phyloP scores from a whole-genome alignment of 2,888 invertebrate species.

The Acleris cristana region DNA sequence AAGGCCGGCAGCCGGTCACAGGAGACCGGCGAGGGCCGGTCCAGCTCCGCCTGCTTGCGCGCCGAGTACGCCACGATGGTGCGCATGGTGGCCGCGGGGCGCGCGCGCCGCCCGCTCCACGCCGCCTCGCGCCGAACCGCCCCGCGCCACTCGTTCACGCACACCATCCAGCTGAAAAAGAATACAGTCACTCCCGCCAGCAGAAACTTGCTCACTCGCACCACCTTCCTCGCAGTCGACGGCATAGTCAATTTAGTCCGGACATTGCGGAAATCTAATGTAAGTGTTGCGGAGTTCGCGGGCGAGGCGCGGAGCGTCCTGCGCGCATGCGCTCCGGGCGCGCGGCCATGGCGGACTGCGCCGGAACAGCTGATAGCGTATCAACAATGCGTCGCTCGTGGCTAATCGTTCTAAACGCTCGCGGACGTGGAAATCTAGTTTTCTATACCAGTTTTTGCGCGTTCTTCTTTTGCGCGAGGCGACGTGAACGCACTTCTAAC shows the following conservation, averaged over 20 bases:
- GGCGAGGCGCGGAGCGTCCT: conserved; percentile 51
- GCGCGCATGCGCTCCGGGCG: conserved; percentile 75
- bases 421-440: conserved; percentile 77
- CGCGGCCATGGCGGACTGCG: conserved; percentile 79
- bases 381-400: conserved; percentile 76
- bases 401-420: conserved; percentile 77
- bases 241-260: conserved; percentile 52
- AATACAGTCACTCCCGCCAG: conserved; percentile 71
- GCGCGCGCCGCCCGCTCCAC: conserved; percentile 39
- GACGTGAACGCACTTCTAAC: conserved; percentile 58
- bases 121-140: conserved; percentile 58
- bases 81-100: conserved; percentile 69
- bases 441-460: conserved; percentile 70
- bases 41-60: conserved; percentile 80
- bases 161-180: conserved; percentile 75
- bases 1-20: conserved; percentile 70
- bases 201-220: conserved; percentile 68
- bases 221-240: conserved; percentile 61
- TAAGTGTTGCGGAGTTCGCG: conserved; percentile 42
- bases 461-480: conserved; percentile 55
- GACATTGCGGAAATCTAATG: conserved; percentile 47
- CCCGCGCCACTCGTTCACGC: conserved; percentile 73
- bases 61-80: conserved; percentile 86
- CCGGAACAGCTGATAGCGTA: conserved; percentile 79
- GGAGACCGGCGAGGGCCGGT: conserved; percentile 70